Conservation (phyloP, 2,113 vertebrate species). For the Notarius lentiginosus region DNA sequence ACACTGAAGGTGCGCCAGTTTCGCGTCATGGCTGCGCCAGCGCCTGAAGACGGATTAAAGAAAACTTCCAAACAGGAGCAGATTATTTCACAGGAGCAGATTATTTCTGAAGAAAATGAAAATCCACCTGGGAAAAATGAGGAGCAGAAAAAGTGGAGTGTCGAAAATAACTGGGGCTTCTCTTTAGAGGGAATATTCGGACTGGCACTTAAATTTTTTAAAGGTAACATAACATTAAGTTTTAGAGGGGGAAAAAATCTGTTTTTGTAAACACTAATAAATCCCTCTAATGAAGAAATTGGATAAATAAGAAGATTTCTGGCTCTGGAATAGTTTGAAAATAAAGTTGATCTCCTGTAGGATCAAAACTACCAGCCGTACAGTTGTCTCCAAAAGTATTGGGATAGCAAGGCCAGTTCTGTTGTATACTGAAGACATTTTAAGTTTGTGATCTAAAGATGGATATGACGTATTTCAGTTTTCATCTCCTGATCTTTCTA, state of each 20-base stretch:
- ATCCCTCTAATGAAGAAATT: no score
- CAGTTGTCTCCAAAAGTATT: no score
- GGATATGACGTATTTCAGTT: no score
- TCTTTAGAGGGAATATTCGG: constrained; percentile 84
- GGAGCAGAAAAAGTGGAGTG: constrained; percentile 22
- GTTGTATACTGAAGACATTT: no score
- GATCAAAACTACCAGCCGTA: no score
- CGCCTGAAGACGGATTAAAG: neutral
- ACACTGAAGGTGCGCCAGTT: neutral
- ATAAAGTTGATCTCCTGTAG: no score
- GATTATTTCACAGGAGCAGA: neutral
- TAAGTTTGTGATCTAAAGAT: no score
- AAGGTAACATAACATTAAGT: constrained; percentile 63
- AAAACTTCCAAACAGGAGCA: neutral
- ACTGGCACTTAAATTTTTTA: constrained; percentile 90
- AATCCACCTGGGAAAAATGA: neutral
- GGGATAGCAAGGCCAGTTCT: no score
- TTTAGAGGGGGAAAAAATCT: neutral
- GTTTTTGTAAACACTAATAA: neutral
- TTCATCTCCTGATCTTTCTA: no score
- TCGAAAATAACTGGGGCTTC: constrained; percentile 89
- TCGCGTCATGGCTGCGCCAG: neutral
- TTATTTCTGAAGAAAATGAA: neutral
- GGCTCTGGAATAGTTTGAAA: no score
- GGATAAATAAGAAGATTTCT: no score